Evolutionary conservation across 2,113 vertebrate genomes (phyloP).

Genomic region (Aegithalos caudatus): DNA sequence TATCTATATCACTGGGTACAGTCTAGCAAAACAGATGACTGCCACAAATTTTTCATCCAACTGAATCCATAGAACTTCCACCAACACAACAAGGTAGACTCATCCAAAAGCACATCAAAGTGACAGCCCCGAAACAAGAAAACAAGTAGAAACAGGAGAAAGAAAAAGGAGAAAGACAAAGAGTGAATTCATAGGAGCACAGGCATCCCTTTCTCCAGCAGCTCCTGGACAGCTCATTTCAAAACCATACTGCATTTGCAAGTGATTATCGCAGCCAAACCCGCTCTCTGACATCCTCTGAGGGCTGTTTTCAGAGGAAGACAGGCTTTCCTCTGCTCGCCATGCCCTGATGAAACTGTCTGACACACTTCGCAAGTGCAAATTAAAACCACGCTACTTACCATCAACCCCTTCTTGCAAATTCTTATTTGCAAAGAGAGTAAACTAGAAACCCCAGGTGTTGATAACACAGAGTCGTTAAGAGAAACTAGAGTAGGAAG

Average conservation of each 20-base stretch:
- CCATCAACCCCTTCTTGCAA: constrained; percentile 56
- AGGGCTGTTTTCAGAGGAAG: constrained; percentile 48
- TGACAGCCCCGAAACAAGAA: not conserved
- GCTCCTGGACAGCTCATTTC: constrained; percentile 58
- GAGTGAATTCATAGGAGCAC: not conserved
- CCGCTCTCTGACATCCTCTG: not conserved
- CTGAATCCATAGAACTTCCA: not conserved
- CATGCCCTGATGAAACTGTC: constrained; percentile 36
- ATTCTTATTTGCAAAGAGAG: constrained; percentile 59
- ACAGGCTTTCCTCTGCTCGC: constrained; percentile 25
- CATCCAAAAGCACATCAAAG: not conserved
- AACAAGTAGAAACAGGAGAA: not conserved
- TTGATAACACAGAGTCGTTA: constrained; percentile 23
- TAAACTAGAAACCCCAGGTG: constrained; percentile 68
- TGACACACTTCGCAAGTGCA: constrained; percentile 53
- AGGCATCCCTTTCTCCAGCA: constrained; percentile 11
- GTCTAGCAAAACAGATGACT: not conserved
- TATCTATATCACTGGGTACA: not conserved
- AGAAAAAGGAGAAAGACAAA: not conserved
- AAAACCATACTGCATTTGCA: constrained; percentile 22
- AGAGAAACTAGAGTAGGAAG: constrained; percentile 56
- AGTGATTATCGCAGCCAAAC: not conserved
- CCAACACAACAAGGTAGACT: not conserved
- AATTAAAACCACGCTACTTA: constrained; percentile 53
- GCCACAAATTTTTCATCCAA: not conserved